Evolutionary conservation across 2,113 vertebrate species (phyloP).

Genomic region (Agapornis roseicollis): DNA sequence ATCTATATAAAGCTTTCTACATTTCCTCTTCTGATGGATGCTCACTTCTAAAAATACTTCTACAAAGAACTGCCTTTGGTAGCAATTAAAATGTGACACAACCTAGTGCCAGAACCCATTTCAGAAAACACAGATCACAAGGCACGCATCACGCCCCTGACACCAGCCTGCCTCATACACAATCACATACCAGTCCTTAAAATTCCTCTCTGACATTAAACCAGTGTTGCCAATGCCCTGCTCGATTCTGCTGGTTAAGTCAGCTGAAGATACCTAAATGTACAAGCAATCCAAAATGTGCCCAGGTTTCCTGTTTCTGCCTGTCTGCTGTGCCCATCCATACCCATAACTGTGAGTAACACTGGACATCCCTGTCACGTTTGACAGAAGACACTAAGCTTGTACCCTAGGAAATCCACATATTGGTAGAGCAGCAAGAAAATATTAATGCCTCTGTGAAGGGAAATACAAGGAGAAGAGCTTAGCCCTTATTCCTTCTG

Average conservation of each 20-base stretch:
- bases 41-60: conserved; percentile 8
- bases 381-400: neutral
- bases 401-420: neutral
- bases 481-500: neutral
- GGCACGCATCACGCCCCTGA: neutral
- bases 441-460: neutral
- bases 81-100: neutral
- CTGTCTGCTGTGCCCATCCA: neutral
- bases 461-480: neutral
- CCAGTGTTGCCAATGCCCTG: neutral
- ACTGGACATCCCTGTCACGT: neutral
- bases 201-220: neutral
- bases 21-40: conserved; percentile 1
- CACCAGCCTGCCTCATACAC: neutral
- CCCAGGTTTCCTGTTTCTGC: neutral
- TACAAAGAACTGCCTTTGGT: neutral
- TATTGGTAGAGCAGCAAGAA: neutral
- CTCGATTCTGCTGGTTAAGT: neutral
- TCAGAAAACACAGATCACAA: neutral
- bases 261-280: neutral
- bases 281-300: neutral
- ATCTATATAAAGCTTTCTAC: conserved; percentile 7
- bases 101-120: neutral
- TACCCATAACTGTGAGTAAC: neutral
- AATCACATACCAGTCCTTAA: neutral